Evolutionary conservation across 2,113 vertebrate genomes (phyloP).

Genomic region (Galeopterus variegatus): DNA sequence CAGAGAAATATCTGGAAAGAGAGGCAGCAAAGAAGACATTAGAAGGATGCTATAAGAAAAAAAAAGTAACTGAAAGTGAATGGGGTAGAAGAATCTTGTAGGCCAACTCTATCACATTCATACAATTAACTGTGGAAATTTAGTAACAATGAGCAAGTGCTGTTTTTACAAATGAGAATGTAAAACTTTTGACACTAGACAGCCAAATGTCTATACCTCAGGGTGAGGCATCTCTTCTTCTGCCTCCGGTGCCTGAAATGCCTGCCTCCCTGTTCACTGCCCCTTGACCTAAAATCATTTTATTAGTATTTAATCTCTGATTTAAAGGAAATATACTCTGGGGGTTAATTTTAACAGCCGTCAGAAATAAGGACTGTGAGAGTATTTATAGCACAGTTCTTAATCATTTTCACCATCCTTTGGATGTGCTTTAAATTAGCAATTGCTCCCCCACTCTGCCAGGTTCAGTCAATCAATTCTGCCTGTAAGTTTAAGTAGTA

Average conservation of each 20-base stretch:
- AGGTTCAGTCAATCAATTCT: conserved; percentile 69
- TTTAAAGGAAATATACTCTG: neutral
- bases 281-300: conserved; percentile 18
- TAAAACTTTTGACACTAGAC: neutral
- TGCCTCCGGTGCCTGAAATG: neutral
- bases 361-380: conserved; percentile 33
- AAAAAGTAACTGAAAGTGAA: neutral
- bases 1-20: neutral
- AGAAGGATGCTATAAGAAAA: neutral
- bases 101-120: neutral
- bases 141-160: neutral
- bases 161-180: neutral
- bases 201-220: neutral
- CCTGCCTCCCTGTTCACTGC: neutral
- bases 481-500: conserved; percentile 48
- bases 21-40: neutral
- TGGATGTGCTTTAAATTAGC: conserved; percentile 67
- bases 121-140: neutral
- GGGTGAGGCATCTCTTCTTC: neutral
- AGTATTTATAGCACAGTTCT: conserved; percentile 66
- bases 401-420: conserved; percentile 64
- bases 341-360: conserved; percentile 56
- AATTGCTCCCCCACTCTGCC: conserved; percentile 20
- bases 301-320: conserved; percentile 45
- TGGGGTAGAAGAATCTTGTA: neutral